Evolutionary conservation across 1,140 invertebrate species (phyloP), one percentile per base, ranked within the genome.

Genomic region (Pseudomyrmex cubaensis): DNA sequence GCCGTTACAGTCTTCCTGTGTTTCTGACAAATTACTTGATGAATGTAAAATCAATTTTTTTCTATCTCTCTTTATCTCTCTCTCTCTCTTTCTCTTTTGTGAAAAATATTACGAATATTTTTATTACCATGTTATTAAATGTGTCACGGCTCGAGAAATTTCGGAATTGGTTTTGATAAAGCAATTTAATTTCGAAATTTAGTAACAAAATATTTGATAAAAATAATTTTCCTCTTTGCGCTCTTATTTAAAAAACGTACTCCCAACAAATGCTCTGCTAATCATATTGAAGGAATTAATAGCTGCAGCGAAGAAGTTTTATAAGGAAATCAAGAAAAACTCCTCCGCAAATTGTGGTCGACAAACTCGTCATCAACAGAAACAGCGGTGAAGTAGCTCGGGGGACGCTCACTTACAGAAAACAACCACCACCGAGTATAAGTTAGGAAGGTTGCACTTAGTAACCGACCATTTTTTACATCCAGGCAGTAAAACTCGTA

Each of bases 21-120:
- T 56, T 77, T 17, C 25, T 22, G 75, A 66, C 74, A 77, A 67
- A 77, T 77, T 77, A 69, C 75, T 67, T 67, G 46, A 64, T 76
- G 46, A 64, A 76, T 52, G 22, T 76, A 64, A 52, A 76, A 76
- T 76, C 57, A 63, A 76, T 64, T 9, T 64, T 64, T 76, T 75
- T 22, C 35, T 61, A 9, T 9, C 5, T 35, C 35, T 35, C 35
- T 35, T 4, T 35, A 35, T 35, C 0, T 35, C 5, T 35, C 4
- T 35, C 5, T 35, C 4, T 35, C 35, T 35, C 35, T 35, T 35
- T 35, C 35, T 35, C 35, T 35, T 35, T 35, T 35, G 35, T 20
- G 0, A n/a, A 57, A 73, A 64, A 64, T 64, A 17, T 63, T 5
- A 20, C 22, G 22, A 15, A 62, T 75, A 44, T 1, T 46, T 15